Percentiles rank a stretch among this genome's conserved stretches.
phyloP scores from a whole-genome alignment of 92 coral and sea anemone species.

The Diadumene lineata region DNA sequence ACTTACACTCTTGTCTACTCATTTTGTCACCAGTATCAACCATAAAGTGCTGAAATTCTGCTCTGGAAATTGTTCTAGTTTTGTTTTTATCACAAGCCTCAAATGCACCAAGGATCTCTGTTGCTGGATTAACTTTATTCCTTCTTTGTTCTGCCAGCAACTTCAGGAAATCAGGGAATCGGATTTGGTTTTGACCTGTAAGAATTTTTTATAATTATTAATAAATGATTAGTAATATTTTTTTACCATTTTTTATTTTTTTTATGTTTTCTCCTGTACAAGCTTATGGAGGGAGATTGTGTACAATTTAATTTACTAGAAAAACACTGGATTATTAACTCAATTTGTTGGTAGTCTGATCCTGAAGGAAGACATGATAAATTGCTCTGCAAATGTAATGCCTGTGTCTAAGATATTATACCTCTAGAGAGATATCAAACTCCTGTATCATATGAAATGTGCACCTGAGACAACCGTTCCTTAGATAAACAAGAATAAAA shows the following conservation, averaged over 20 bases:
- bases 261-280: too few relatives aligned
- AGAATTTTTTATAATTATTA: background rate
- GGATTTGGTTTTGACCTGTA: conserved; percentile 66
- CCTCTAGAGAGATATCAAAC: too few relatives aligned
- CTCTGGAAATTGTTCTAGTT: conserved; percentile 70
- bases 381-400: too few relatives aligned
- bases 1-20: conserved; percentile 74
- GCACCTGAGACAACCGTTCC: too few relatives aligned
- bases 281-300: too few relatives aligned
- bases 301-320: too few relatives aligned
- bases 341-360: too few relatives aligned
- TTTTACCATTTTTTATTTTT: too few relatives aligned
- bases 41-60: conserved; percentile 75
- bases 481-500: background rate
- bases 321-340: too few relatives aligned
- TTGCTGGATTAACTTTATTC: conserved; percentile 50
- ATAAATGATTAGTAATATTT: background rate
- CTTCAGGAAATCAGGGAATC: conserved; percentile 89
- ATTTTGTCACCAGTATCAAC: conserved; percentile 80
- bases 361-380: too few relatives aligned
- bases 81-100: conserved; percentile 65
- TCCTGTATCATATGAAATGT: too few relatives aligned
- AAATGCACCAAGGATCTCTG: conserved; percentile 87
- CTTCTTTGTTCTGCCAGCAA: conserved; percentile 80
- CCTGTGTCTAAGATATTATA: too few relatives aligned